Evolutionary conservation across 1,140 invertebrate species (phyloP).

Genomic region (Gryllus bimaculatus): DNA sequence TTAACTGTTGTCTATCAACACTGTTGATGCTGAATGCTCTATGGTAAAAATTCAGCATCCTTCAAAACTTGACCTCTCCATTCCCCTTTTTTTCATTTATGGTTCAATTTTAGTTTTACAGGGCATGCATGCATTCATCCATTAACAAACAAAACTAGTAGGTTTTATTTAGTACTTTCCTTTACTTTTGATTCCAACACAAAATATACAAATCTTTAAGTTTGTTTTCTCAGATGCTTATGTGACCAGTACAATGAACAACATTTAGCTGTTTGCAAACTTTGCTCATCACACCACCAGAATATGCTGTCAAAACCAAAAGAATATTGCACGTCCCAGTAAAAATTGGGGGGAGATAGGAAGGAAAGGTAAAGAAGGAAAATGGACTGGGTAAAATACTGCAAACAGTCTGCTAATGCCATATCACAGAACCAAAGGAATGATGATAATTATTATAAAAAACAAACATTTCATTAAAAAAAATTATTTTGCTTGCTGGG

Average conservation of each 20-base stretch:
- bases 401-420: background rate
- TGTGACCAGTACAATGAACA: background rate
- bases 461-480: background rate
- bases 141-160: too few relatives aligned
- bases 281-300: background rate
- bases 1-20: too few relatives aligned
- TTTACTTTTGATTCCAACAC: too few relatives aligned
- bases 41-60: too few relatives aligned
- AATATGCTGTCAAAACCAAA: background rate
- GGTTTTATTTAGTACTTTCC: too few relatives aligned
- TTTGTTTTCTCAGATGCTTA: background rate
- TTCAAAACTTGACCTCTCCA: too few relatives aligned
- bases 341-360: background rate
- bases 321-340: background rate
- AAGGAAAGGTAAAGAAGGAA: background rate
- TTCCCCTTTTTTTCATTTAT: too few relatives aligned
- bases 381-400: background rate
- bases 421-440: background rate
- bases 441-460: background rate
- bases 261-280: too few relatives aligned
- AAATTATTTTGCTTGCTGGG: background rate
- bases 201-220: background rate
- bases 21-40: too few relatives aligned
- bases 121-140: too few relatives aligned
- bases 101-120: too few relatives aligned